A percentile compares a stretch with the other conserved stretches of the same genome.
Conservation (phyloP, 2,113 vertebrate genomes). For the Antennarius striatus region DNA sequence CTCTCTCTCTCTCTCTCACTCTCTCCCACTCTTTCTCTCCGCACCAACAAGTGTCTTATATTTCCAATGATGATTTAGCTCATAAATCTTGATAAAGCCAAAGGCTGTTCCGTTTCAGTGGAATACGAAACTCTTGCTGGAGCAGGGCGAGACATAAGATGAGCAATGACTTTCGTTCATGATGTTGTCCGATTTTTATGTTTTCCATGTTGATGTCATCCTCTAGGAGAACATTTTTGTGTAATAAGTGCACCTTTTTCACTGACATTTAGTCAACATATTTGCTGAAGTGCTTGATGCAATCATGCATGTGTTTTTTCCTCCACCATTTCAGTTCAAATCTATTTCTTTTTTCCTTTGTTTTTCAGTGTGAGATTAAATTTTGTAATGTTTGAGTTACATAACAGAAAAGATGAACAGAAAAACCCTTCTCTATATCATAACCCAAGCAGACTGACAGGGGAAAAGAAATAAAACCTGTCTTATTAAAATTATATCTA, state of each 20-base stretch:
- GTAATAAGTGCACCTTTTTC: conserved; percentile 6
- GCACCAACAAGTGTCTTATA: conserved; percentile 74
- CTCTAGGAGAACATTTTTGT: conserved; percentile 17
- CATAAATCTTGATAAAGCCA: conserved; percentile 79
- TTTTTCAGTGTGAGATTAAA: conserved; percentile 7
- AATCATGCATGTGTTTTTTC: conserved; percentile 26
- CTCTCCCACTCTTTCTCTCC: conserved; percentile 23
- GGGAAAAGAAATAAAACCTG: background rate
- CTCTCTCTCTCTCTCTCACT: background rate
- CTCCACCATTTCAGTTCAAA: background rate
- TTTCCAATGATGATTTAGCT: conserved; percentile 75
- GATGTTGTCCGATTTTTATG: conserved; percentile 49
- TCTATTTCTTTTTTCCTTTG: conserved; percentile 19
- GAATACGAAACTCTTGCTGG: conserved; percentile 70
- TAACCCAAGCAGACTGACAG: too few species aligned
- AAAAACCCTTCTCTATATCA: background rate
- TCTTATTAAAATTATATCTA: background rate
- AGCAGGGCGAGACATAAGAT: conserved; percentile 56
- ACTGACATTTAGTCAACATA: conserved; percentile 1
- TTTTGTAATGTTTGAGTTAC: conserved; percentile 15
- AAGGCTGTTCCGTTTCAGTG: conserved; percentile 71
- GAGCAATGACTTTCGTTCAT: conserved; percentile 61
- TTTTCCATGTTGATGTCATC: conserved; percentile 47
- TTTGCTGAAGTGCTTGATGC: conserved; percentile 21
- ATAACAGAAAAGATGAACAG: conserved; percentile 6